These are phyloP conservation scores for Epinotia nisella DNA, from an alignment of 2,888 invertebrate genomes.

Conservation along the genomic window DNA sequence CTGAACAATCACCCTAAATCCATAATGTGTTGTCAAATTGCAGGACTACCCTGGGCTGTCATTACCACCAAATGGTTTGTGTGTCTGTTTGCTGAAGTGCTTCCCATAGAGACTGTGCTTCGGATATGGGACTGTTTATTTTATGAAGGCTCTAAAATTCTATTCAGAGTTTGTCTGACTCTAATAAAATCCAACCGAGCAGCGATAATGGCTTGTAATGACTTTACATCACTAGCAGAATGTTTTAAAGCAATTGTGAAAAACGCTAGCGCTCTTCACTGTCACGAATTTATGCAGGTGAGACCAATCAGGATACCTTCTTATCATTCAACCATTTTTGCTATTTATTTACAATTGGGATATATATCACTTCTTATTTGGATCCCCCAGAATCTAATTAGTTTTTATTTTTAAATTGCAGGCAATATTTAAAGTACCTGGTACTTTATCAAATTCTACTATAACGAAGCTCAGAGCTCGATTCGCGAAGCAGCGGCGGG, in stretches of 20 bases:
- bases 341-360: not conserved
- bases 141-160: conserved; percentile 96
- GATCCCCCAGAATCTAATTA: not conserved
- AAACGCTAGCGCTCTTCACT: conserved; percentile 91
- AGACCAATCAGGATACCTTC: conserved; percentile 45
- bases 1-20: not conserved
- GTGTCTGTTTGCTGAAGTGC: conserved; percentile 96
- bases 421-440: conserved; percentile 93
- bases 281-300: conserved; percentile 96
- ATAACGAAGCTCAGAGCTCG: conserved; percentile 87
- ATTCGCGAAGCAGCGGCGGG: conserved; percentile 81
- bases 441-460: conserved; percentile 88
- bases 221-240: conserved; percentile 92
- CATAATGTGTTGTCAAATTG: conserved; percentile 32
- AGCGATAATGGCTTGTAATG: conserved; percentile 90
- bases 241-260: conserved; percentile 93
- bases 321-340: not conserved
- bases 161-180: conserved; percentile 95
- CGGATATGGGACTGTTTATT: conserved; percentile 98
- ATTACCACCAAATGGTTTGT: conserved; percentile 98
- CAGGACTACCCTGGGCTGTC: conserved; percentile 94
- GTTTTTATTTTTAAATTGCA: conserved; percentile 76
- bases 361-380: not conserved
- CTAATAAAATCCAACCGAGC: conserved; percentile 90
- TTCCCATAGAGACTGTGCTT: conserved; percentile 96